Evolutionary conservation across 2,888 invertebrate species (phyloP), one percentile per base, ranked within the genome.

Genomic region (Heteromyza rotundicornis): DNA sequence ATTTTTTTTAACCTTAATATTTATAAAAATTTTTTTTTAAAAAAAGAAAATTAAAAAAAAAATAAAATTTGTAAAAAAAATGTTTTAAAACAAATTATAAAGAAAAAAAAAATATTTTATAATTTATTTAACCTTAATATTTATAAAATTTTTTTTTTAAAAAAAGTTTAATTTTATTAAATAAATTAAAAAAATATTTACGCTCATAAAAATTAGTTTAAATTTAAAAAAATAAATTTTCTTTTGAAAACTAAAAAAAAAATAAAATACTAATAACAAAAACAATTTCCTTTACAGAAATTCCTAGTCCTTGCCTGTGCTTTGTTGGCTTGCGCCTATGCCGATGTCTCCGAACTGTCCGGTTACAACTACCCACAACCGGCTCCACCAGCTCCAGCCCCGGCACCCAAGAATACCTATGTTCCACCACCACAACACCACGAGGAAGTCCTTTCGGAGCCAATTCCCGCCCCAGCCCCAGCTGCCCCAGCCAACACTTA

Each of bases 241-340:
- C 3, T 53, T 27, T n/a, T n/a, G n/a, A n/a, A n/a, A n/a, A n/a
- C n/a, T n/a, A n/a, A n/a, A n/a, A n/a, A n/a, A n/a, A n/a, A n/a
- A n/a, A n/a, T n/a, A n/a, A n/a, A n/a, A n/a, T 27, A 17, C 1
- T 20, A 35, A 17, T n/a, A 50, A 14, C 22, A 23, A 36, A 2
- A 22, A 10, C 8, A 19, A 10, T 32, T 40, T 7, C 16, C 19
- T 16, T 27, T 47, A 2, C 14, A 74, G 74, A 77, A 77, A 74
- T 77, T 74, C 73, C 32, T 73, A 0, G 71, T 74, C 50, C 63
- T 77, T 63, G 77, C 75, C 59, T 67, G 77, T 52, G 77, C 77
- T 63, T 71, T 74, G 19, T 19, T 77, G 77, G 74, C 74, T 62
- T 74, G 75, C n/a, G 77, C 70, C 50, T 65, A 67, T 2, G 74